phyloP scores from a whole-genome alignment of 2,113 vertebrate genomes.

The Corythoichthys haematopterus region DNA sequence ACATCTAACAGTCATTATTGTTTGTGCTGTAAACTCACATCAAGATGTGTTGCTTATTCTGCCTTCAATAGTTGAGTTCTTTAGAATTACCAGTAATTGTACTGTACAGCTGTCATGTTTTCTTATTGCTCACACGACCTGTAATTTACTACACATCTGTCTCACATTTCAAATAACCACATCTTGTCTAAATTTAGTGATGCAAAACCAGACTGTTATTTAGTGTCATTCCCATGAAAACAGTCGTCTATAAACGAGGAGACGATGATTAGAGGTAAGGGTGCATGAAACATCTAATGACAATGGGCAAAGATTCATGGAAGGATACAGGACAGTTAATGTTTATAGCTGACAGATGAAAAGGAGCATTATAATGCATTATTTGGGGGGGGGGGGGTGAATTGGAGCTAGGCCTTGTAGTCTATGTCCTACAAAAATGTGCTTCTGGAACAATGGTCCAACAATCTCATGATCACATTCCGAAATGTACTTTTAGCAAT shows the following conservation, averaged over 20 bases:
- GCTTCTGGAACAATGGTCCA: no score
- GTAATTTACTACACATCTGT: background rate
- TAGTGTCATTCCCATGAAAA: background rate
- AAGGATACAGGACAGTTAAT: background rate
- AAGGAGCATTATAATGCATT: background rate
- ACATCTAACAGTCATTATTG: background rate
- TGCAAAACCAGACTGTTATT: no score
- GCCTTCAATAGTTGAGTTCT: background rate
- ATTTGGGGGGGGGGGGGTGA: no score
- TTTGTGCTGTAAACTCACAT: background rate
- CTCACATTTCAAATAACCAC: background rate
- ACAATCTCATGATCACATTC: no score
- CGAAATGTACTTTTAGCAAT: no score
- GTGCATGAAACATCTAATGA: background rate
- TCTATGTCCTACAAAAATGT: no score
- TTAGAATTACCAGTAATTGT: no score
- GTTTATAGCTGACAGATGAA: background rate
- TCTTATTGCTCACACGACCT: background rate
- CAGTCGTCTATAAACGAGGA: background rate
- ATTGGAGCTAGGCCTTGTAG: no score
- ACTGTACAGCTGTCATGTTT: background rate
- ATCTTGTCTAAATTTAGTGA: background rate
- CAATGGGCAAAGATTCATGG: background rate
- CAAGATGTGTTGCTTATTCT: background rate
- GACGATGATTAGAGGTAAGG: background rate